A percentile compares a stretch with the other conserved stretches of the same genome.
These are phyloP conservation scores for Chironex yamaguchii DNA, from an alignment of 30 jellyfish, hydroid and myxozoan species.

Conservation along the genomic window DNA sequence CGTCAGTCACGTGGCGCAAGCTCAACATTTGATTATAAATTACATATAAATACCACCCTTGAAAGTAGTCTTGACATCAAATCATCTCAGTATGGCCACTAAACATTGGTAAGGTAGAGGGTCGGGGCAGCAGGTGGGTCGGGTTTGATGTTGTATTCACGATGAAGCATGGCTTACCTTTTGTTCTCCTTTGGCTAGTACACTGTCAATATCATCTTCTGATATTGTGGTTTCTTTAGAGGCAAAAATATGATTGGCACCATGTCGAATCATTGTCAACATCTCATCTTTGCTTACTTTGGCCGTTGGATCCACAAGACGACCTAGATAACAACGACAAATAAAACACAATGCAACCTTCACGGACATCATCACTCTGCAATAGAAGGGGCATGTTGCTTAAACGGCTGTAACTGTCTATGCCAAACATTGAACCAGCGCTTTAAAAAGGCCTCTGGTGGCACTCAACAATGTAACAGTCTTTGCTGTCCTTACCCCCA, in stretches of 20 bases:
- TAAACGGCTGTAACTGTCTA: too few relatives aligned
- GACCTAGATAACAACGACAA: slow-evolving; percentile 75
- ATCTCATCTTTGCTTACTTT: slow-evolving; percentile 95
- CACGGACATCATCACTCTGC: too few relatives aligned
- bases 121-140: too few relatives aligned
- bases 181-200: slow-evolving; percentile 89
- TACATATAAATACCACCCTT: not conserved
- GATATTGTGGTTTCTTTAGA: slow-evolving; percentile 92
- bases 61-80: not conserved
- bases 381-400: too few relatives aligned
- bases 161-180: slow-evolving; percentile 66
- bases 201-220: slow-evolving; percentile 88
- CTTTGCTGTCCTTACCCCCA: too few relatives aligned
- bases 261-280: slow-evolving; percentile 98
- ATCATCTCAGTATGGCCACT: not conserved
- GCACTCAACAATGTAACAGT: too few relatives aligned
- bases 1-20: too few relatives aligned
- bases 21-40: too few relatives aligned
- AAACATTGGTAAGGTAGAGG: not conserved
- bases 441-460: too few relatives aligned
- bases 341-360: too few relatives aligned
- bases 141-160: too few relatives aligned
- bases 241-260: slow-evolving; percentile 97
- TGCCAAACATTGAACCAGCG: too few relatives aligned
- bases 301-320: slow-evolving; percentile 90